phyloP scores from a whole-genome alignment of 64 coral and sea anemone genomes.

The Trachythela sp. region DNA sequence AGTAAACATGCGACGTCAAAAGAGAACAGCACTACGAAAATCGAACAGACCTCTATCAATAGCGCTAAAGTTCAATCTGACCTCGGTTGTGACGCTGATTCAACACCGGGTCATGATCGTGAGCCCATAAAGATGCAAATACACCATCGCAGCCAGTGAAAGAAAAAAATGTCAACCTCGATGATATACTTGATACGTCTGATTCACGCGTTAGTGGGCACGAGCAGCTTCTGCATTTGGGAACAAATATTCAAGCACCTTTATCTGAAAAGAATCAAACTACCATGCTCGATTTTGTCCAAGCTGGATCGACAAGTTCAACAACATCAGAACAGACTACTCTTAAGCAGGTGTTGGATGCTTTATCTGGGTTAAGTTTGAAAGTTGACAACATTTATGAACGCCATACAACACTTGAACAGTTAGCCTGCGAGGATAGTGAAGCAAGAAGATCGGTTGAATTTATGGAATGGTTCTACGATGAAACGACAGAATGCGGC shows the following conservation, averaged over 20 bases:
- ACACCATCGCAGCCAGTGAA: too few relatives aligned
- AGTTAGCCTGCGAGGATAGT: not conserved
- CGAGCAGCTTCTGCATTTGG: too few relatives aligned
- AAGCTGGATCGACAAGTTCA: not conserved
- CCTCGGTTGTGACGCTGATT: too few relatives aligned
- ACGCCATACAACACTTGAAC: not conserved
- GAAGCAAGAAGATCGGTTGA: not conserved
- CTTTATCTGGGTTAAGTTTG: not conserved
- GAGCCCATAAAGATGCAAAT: too few relatives aligned
- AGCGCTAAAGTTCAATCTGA: too few relatives aligned
- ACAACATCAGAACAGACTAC: not conserved
- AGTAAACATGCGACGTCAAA: too few relatives aligned
- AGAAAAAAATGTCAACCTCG: too few relatives aligned
- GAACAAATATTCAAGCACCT: not conserved
- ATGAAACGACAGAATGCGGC: not conserved
- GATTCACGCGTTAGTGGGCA: too few relatives aligned
- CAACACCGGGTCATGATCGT: too few relatives aligned
- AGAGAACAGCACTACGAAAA: too few relatives aligned
- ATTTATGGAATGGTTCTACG: not conserved
- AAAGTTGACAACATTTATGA: constrained; percentile 4
- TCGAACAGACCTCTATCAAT: too few relatives aligned
- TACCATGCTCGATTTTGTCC: not conserved
- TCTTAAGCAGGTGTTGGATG: not conserved
- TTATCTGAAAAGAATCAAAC: constrained; percentile 11
- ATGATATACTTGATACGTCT: too few relatives aligned